Conservation (phyloP, 2,888 invertebrate species). For the Penaeus monodon region DNA sequence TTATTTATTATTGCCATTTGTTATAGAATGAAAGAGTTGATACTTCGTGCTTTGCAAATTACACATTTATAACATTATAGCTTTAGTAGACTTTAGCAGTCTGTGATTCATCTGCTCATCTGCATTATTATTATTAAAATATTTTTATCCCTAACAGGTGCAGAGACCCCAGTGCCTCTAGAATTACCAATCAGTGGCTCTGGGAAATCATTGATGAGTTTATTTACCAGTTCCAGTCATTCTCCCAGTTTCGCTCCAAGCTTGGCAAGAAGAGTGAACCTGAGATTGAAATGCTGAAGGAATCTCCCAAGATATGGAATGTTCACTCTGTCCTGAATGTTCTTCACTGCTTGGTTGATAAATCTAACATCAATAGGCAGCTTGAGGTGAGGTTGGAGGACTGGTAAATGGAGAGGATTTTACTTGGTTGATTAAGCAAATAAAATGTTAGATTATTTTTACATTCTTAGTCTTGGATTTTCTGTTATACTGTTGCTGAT, state of each 20-base stretch:
- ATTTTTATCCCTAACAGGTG: constrained; percentile 69
- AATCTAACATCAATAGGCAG: constrained; percentile 97
- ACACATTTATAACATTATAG: no score
- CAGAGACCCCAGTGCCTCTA: constrained; percentile 87
- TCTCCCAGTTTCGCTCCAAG: constrained; percentile 80
- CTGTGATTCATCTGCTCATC: not conserved
- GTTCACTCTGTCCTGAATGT: constrained; percentile 98
- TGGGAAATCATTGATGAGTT: constrained; percentile 99
- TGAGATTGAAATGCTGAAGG: constrained; percentile 79
- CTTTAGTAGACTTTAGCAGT: no score
- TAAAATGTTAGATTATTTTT: no score
- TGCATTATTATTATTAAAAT: not conserved
- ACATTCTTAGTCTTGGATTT: no score
- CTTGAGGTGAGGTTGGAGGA: constrained; percentile 79
- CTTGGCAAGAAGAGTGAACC: constrained; percentile 82
- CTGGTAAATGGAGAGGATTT: not conserved
- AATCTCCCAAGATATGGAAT: constrained; percentile 95
- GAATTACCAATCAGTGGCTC: constrained; percentile 98
- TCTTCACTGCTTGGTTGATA: constrained; percentile 95
- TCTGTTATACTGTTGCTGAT: no score
- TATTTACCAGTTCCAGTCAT: constrained; percentile 96
- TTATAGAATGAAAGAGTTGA: no score
- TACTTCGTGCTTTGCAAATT: no score
- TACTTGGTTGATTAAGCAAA: not conserved
- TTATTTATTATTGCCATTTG: no score